Evolutionary conservation across 2,113 vertebrate species (phyloP).

Genomic region (Ptyas mucosa): DNA sequence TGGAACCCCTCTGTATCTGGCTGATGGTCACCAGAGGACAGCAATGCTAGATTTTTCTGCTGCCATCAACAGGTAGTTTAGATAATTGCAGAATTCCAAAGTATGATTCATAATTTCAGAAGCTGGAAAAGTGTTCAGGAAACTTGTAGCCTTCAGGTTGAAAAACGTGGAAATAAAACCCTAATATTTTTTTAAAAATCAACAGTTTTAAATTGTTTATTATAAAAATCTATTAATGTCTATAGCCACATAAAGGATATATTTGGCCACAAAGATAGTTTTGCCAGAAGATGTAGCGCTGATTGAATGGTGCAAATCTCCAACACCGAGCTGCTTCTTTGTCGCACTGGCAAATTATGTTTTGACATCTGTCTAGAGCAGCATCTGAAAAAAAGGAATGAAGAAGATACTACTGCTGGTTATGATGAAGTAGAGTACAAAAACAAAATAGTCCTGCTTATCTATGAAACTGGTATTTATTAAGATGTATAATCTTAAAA

Average conservation of each 20-base stretch:
- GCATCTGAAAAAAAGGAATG: constrained; percentile 75
- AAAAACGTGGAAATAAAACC: background rate
- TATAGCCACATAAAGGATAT: constrained; percentile 73
- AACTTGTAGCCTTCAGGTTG: background rate
- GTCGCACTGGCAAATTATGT: constrained; percentile 86
- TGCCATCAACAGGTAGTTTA: background rate
- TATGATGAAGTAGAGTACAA: constrained; percentile 11
- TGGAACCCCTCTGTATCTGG: background rate
- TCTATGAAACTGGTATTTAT: background rate
- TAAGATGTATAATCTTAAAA: background rate
- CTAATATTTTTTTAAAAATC: background rate
- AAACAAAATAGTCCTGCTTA: background rate
- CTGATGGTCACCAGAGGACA: background rate
- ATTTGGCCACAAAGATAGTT: constrained; percentile 74
- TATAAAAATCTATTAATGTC: background rate
- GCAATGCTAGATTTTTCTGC: background rate
- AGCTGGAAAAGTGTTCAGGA: background rate
- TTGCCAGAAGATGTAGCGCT: constrained; percentile 76
- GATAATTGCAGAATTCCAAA: background rate
- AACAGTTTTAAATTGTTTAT: constrained; percentile 13
- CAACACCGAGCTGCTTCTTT: constrained; percentile 80
- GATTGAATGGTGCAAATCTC: constrained; percentile 71
- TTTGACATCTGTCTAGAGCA: constrained; percentile 77
- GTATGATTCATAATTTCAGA: background rate
- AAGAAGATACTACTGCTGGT: constrained; percentile 15